Base-by-base conservation (phyloP, 2,797 vertebrate genomes). In the Poecile montanus region DNA sequence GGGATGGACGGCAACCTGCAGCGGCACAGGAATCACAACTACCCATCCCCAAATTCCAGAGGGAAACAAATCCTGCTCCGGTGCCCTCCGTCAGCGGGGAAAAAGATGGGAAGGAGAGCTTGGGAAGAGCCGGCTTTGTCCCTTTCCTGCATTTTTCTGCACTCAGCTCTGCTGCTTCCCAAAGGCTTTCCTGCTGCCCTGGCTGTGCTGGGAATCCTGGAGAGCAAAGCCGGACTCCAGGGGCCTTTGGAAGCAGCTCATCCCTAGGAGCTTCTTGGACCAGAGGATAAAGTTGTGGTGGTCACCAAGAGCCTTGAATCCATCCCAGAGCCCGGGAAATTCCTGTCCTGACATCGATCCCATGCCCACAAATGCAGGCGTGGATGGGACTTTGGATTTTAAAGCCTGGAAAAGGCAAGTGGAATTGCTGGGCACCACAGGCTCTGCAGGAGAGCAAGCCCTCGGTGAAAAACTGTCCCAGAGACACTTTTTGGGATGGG, bases 61-160 rank as follows among this genome's bases (percentile, higher is more conserved):
- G 11, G 29, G 15, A 36, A 32, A 25, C 13, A 68, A 45, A 3
- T 48, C 38, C 47, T 40, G 9, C 10, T 56, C 26, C 47, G 30
- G 7, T 51, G 34, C 47, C 14, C 38, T 38, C 66, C 47, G 7
- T 5, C 2, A 51, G 47, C 19, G 17, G 47, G 34, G 34, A 34
- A 34, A 34, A 34, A 34, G 34, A 34, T 34, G 34, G 4, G 7
- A 42, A 62, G 16, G 54, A 25, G 20, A 36, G 2, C 25, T 80
- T 21, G 34, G 61, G n/a, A 38, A 42, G 13, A 7, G 30, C 18
- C 20, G 1, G 8, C 2, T 42, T 58, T 27, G 10, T 51, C 26
- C 47, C 30, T 32, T 19, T 17, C 1, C 26, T 1, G 1, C 0
- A 10, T 45, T 60, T 32, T 5, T 16, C 9, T 48, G 4, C 18